Evolutionary conservation across 2,888 invertebrate species (phyloP).

Genomic region (Hanleya hanleyi): DNA sequence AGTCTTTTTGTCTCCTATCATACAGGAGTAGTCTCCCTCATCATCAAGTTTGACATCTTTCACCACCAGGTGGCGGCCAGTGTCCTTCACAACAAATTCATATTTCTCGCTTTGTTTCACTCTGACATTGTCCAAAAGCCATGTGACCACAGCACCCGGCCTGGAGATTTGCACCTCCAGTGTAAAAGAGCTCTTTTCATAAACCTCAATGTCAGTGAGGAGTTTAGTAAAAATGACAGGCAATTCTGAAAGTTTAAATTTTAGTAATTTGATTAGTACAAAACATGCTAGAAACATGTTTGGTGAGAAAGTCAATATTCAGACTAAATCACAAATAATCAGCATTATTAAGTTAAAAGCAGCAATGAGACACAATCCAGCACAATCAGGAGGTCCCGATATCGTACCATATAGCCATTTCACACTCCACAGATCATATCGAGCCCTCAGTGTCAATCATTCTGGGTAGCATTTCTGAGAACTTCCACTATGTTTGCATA

Average conservation of each 20-base stretch:
- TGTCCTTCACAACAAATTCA: constrained; percentile 48
- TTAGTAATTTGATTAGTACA: too few species aligned
- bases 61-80: constrained; percentile 53
- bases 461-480: too few species aligned
- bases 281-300: too few species aligned
- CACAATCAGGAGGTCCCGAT: too few species aligned
- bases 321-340: too few species aligned
- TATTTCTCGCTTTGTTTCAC: constrained; percentile 47
- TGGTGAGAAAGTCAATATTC: too few species aligned
- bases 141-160: constrained; percentile 84
- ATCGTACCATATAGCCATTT: too few species aligned
- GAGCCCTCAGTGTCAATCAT: too few species aligned
- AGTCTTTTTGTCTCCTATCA: constrained; percentile 48
- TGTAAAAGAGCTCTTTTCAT: constrained; percentile 43
- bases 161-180: constrained; percentile 84
- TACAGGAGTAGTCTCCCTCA: constrained; percentile 54
- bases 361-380: too few species aligned
- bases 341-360: too few species aligned
- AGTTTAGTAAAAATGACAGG: constrained; percentile 36
- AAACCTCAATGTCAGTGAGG: constrained; percentile 29
- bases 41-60: constrained; percentile 50
- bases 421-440: too few species aligned
- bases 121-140: constrained; percentile 78
- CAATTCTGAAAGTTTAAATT: not conserved
- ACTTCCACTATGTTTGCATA: too few species aligned